Conservation (phyloP, 2,888 invertebrate species). For the Andrena camellia region DNA sequence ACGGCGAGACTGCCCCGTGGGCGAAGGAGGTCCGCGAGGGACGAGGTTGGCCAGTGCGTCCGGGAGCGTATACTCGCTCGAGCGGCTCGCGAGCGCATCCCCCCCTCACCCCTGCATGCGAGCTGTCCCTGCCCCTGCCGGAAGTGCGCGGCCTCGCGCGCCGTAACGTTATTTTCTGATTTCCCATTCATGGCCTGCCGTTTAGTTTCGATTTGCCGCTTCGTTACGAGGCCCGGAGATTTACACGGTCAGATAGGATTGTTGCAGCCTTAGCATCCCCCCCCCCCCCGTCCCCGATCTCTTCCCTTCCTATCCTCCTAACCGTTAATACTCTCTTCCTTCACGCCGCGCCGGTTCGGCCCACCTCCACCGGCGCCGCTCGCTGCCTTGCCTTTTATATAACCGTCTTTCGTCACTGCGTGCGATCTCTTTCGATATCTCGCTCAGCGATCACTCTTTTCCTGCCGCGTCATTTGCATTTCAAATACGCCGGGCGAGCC, state of each 20-base stretch:
- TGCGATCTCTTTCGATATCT: slow-evolving; percentile 71
- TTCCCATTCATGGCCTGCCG: slow-evolving; percentile 80
- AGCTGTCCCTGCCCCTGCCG: slow-evolving; percentile 69
- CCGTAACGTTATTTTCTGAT: slow-evolving; percentile 80
- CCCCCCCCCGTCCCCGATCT: slow-evolving; percentile 27
- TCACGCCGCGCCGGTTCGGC: not conserved
- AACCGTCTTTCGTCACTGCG: slow-evolving; percentile 78
- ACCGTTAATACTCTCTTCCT: slow-evolving; percentile 33
- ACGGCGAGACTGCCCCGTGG: not conserved
- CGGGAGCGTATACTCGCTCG: slow-evolving; percentile 21
- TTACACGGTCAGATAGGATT: slow-evolving; percentile 82
- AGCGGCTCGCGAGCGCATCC: slow-evolving; percentile 53
- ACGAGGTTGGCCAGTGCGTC: not conserved
- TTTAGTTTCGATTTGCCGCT: slow-evolving; percentile 84
- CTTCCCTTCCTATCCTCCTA: slow-evolving; percentile 21
- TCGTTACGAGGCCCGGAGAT: slow-evolving; percentile 82
- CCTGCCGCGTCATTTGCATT: slow-evolving; percentile 79
- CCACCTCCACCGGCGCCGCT: slow-evolving; percentile 8
- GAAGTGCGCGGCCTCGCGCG: slow-evolving; percentile 77
- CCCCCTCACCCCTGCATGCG: slow-evolving; percentile 43
- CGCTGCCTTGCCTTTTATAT: slow-evolving; percentile 72
- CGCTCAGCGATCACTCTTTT: slow-evolving; percentile 63
- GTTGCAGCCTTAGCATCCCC: slow-evolving; percentile 70
- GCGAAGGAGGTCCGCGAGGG: not conserved
- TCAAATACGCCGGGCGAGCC: slow-evolving; percentile 74